These are phyloP conservation scores for Steatocranus sp. DNA, from an alignment of 2,797 vertebrate species.

Conservation along the genomic window DNA sequence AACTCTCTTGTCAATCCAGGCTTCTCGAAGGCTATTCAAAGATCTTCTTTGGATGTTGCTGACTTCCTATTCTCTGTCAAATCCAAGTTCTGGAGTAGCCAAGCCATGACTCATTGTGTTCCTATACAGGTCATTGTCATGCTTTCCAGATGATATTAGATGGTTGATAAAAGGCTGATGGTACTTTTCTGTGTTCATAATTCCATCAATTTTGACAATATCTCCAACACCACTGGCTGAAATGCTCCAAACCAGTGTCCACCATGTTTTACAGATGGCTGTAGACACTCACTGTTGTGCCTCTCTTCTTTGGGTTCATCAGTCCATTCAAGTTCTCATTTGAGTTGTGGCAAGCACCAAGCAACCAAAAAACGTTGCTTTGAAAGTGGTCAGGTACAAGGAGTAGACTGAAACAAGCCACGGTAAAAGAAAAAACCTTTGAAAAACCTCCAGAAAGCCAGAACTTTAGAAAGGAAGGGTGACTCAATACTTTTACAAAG, in stretches of 20 bases:
- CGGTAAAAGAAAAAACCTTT: not conserved
- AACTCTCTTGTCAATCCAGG: not conserved
- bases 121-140: not conserved
- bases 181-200: not conserved
- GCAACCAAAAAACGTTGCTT: not conserved
- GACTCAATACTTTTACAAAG: not conserved
- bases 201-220: not conserved
- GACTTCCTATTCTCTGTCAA: not conserved
- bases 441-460: not conserved
- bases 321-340: not conserved
- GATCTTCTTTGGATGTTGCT: not conserved
- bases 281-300: not conserved
- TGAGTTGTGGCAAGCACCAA: not conserved
- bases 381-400: not conserved
- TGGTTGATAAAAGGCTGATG: not conserved
- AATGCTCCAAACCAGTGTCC: not conserved
- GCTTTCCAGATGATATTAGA: not conserved
- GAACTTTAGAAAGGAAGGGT: not conserved
- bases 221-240: not conserved
- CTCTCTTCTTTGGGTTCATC: not conserved
- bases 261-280: not conserved
- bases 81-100: not conserved
- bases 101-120: not conserved
- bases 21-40: not conserved
- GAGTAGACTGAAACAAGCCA: not conserved